A percentile compares a stretch with the other conserved stretches of the same genome.
phyloP scores from a whole-genome alignment of 37 sponge, comb jelly and placozoan genomes.

The Amphimedon queenslandica region DNA sequence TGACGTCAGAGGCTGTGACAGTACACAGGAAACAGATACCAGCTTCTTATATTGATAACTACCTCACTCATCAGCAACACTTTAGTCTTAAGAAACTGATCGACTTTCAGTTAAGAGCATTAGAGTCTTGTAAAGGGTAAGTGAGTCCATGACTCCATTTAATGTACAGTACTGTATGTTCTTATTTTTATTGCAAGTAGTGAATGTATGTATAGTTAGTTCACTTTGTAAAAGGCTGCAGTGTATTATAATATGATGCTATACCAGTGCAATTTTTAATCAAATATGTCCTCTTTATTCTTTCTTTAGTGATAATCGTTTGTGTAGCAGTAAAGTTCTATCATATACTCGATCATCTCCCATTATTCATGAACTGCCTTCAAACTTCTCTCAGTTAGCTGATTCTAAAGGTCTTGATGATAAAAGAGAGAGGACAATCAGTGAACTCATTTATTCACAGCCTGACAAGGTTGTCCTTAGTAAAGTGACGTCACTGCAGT shows the following conservation, averaged over 20 bases:
- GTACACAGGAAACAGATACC: conserved; percentile 53
- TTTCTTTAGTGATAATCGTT: not conserved
- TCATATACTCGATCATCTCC: conserved; percentile 85
- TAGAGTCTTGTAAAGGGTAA: conserved; percentile 19
- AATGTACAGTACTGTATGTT: too few relatives aligned
- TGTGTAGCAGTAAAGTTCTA: conserved; percentile 61
- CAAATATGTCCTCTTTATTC: too few relatives aligned
- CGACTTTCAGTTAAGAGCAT: conserved; percentile 5
- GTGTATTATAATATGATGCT: too few relatives aligned
- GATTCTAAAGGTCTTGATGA: not conserved
- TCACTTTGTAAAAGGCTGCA: too few relatives aligned
- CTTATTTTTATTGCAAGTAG: too few relatives aligned
- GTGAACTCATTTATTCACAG: conserved; percentile 26
- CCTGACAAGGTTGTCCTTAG: conserved; percentile 27
- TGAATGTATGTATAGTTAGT: too few relatives aligned
- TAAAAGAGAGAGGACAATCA: not conserved
- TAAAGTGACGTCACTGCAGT: conserved; percentile 46
- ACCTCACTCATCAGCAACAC: conserved; percentile 77
- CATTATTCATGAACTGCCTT: conserved; percentile 72
- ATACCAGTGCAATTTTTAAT: too few relatives aligned
- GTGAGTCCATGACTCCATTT: too few relatives aligned
- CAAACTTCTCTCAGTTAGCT: conserved; percentile 36
- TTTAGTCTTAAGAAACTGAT: conserved; percentile 74
- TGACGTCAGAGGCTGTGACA: conserved; percentile 72
- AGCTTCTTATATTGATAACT: conserved; percentile 47